A percentile compares a stretch with the other conserved stretches of the same genome.
Conservation (phyloP, 2,797 vertebrate species). For the Diplodus puntazzo region DNA sequence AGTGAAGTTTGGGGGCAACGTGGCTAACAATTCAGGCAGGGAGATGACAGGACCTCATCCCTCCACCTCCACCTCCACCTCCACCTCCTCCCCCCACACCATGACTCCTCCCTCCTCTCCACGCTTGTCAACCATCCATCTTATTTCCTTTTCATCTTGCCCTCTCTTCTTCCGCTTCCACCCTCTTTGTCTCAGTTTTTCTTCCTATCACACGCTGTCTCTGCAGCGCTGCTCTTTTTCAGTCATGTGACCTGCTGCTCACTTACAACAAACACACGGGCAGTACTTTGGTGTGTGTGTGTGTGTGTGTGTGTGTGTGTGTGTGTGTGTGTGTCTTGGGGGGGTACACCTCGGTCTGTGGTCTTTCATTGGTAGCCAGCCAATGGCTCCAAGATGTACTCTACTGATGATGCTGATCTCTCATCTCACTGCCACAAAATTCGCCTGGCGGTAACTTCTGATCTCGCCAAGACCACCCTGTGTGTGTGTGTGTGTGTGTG, state of each 20-base stretch:
- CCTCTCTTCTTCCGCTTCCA: constrained; percentile 32
- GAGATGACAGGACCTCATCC: constrained; percentile 63
- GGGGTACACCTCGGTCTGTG: constrained; percentile 48
- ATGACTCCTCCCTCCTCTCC: constrained; percentile 31
- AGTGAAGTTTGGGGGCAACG: constrained; percentile 41
- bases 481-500: constrained; percentile 14
- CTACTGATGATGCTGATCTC: constrained; percentile 52
- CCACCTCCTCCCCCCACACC: background rate
- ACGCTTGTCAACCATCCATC: constrained; percentile 42
- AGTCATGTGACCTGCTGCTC: constrained; percentile 59
- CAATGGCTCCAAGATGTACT: constrained; percentile 75
- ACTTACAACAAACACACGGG: constrained; percentile 42
- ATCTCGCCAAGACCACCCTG: constrained; percentile 50
- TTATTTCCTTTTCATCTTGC: constrained; percentile 58
- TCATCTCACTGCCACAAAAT: constrained; percentile 63
- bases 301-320: constrained; percentile 34
- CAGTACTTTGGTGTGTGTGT: constrained; percentile 25
- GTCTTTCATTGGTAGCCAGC: constrained; percentile 58
- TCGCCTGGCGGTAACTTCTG: constrained; percentile 61
- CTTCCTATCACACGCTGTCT: constrained; percentile 34
- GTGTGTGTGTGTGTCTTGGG: constrained; percentile 34
- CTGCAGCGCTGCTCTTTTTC: constrained; percentile 34
- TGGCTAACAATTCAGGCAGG: constrained; percentile 54
- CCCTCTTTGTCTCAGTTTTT: constrained; percentile 47
- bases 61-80: too few relatives aligned